phyloP scores from a whole-genome alignment of 2,113 vertebrate species.

The Balaeniceps rex region DNA sequence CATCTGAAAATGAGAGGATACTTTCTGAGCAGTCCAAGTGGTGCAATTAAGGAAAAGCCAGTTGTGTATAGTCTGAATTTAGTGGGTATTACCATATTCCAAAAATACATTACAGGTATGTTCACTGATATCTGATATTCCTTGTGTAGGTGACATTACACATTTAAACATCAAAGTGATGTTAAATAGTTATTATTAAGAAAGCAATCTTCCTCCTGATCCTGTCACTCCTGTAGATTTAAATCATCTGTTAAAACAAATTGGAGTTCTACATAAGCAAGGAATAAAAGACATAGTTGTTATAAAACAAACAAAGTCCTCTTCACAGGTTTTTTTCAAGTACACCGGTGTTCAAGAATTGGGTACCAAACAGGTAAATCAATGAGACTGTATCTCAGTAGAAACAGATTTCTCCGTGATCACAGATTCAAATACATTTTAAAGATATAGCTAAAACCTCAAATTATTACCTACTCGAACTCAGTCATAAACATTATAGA shows the following conservation, averaged over 20 bases:
- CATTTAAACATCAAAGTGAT: neutral
- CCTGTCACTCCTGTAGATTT: neutral
- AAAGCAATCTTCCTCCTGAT: neutral
- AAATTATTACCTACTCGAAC: neutral
- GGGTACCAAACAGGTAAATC: neutral
- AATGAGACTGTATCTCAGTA: neutral
- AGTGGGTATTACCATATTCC: neutral
- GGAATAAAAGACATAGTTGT: neutral
- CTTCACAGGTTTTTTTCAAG: neutral
- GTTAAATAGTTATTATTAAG: neutral
- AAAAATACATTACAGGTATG: neutral
- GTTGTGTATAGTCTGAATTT: neutral
- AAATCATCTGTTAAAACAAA: neutral
- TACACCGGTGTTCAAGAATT: neutral
- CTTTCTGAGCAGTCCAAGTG: neutral
- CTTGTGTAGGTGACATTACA: neutral
- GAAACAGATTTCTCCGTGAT: neutral
- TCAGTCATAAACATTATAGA: neutral
- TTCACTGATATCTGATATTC: neutral
- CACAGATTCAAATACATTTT: neutral
- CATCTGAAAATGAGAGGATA: neutral
- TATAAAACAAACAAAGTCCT: neutral
- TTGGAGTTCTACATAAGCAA: neutral
- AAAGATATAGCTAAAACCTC: neutral
- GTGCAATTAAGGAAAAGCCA: neutral